Evolutionary conservation across 2,888 invertebrate species (phyloP).

Genomic region (Andrena flavipes): DNA sequence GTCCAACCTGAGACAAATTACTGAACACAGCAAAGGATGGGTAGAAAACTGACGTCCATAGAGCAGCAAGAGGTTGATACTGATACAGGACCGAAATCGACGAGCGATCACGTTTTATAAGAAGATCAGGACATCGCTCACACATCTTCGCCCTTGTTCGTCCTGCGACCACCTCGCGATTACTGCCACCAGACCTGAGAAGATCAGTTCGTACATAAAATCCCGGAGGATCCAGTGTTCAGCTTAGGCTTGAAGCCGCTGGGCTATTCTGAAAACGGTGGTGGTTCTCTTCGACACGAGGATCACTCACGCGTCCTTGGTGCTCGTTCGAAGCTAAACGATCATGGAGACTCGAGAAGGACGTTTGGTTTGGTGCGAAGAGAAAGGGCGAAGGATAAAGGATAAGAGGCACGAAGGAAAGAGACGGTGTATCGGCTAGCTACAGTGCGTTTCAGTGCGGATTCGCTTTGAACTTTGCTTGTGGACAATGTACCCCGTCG

Average conservation of each 20-base stretch:
- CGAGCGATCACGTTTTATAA: neutral
- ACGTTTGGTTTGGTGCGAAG: neutral
- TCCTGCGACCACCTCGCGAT: conserved; percentile 24
- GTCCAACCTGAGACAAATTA: neutral
- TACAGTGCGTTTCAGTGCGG: conserved; percentile 27
- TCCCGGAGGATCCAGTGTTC: conserved; percentile 3
- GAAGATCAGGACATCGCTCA: conserved; percentile 27
- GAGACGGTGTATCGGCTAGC: conserved; percentile 25
- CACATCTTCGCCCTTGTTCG: conserved; percentile 20
- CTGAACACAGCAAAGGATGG: neutral
- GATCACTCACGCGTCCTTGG: conserved; percentile 2
- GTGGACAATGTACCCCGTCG: conserved; percentile 70
- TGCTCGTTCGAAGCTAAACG: conserved; percentile 28
- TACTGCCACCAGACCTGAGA: conserved; percentile 2
- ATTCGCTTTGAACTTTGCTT: conserved; percentile 52
- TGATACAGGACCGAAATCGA: neutral
- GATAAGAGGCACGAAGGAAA: neutral
- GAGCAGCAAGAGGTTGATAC: neutral
- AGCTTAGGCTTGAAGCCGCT: neutral
- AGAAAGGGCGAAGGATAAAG: neutral
- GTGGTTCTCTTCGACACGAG: conserved; percentile 32
- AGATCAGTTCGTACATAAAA: conserved; percentile 11
- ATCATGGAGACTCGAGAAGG: conserved; percentile 20
- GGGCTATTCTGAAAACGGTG: conserved; percentile 45
- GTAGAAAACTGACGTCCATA: neutral